Evolutionary conservation across 2,888 invertebrate genomes (phyloP), one percentile per base, ranked within the genome.

Genomic region (Sylvicola cinctus): DNA sequence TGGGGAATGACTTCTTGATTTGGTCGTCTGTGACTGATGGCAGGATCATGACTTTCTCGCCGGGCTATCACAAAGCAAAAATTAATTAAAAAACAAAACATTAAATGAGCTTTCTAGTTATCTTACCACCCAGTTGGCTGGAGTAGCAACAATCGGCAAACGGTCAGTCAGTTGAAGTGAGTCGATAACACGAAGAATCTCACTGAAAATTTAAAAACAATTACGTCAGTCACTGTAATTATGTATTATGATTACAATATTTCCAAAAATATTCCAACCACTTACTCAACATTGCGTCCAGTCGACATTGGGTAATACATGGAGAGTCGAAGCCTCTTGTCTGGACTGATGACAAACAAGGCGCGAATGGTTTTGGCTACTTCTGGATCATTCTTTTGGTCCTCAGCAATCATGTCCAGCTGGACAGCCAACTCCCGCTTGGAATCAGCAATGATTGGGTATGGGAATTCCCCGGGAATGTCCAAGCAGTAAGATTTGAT

Each of bases 241-340:
- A 4, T 20, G 20, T n/a, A n/a, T n/a, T n/a, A n/a, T n/a, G n/a
- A n/a, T n/a, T n/a, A 20, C 8, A 20, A 20, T 26, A 28, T 35
- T 25, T 32, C n/a, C 13, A 12, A 31, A 11, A 23, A 32, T 27
- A 16, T 15, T 13, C 14, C 7, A 10, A n/a, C 14, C 11, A 66
- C 74, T 67, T 55, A 81, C 81, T 77, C 73, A 42, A 84, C 81
- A 57, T 84, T 85, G 41, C 87, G 65, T 29, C 87, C 87, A 16
- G 80, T 83, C 3, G 83, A 81, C 36, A 75, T 74, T 16, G 87
- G 87, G 53, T 87, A 87, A 38, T 75, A 67, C 68, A 87, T 79
- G 33, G 77, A 73, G 25, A 85, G 58, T 44, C 81, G 73, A 35
- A 88, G 60, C 45, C 70, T 74, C 50, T 76, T 76, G 47, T 79